Evolutionary conservation across 92 coral and sea anemone species (phyloP).

Genomic region (Porites cylindrica): DNA sequence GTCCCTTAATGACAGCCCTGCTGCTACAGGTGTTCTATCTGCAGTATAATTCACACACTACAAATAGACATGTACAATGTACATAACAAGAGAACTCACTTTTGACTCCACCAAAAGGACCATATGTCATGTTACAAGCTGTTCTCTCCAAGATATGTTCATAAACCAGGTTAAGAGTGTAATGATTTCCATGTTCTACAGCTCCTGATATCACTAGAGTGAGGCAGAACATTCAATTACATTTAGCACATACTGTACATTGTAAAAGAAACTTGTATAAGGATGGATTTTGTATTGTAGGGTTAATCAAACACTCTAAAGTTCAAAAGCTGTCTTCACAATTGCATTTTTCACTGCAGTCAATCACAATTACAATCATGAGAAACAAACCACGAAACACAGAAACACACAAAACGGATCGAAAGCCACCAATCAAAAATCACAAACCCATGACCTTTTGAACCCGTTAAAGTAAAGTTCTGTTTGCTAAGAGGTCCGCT

Average conservation of each 20-base stretch:
- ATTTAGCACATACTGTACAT: neutral
- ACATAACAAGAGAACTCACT: slow-evolving; percentile 53
- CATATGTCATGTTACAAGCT: slow-evolving; percentile 87
- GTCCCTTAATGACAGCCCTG: neutral
- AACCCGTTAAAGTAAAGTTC: too few relatives aligned
- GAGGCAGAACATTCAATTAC: neutral
- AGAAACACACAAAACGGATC: too few relatives aligned
- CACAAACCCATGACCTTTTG: too few relatives aligned
- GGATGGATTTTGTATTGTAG: too few relatives aligned
- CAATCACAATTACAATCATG: too few relatives aligned
- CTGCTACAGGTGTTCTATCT: neutral
- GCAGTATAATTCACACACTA: neutral
- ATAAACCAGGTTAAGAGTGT: slow-evolving; percentile 86
- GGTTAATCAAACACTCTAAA: too few relatives aligned
- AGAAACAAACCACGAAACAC: too few relatives aligned
- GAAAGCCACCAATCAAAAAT: too few relatives aligned
- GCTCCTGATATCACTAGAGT: slow-evolving; percentile 93
- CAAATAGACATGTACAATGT: neutral
- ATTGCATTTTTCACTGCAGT: too few relatives aligned
- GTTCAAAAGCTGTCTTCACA: too few relatives aligned
- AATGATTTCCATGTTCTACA: slow-evolving; percentile 98
- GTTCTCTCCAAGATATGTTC: slow-evolving; percentile 98
- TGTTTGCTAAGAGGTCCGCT: too few relatives aligned
- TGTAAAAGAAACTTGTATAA: neutral
- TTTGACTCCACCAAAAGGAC: slow-evolving; percentile 97